phyloP scores from a whole-genome alignment of 2,113 vertebrate genomes.

The Oceanites oceanicus region DNA sequence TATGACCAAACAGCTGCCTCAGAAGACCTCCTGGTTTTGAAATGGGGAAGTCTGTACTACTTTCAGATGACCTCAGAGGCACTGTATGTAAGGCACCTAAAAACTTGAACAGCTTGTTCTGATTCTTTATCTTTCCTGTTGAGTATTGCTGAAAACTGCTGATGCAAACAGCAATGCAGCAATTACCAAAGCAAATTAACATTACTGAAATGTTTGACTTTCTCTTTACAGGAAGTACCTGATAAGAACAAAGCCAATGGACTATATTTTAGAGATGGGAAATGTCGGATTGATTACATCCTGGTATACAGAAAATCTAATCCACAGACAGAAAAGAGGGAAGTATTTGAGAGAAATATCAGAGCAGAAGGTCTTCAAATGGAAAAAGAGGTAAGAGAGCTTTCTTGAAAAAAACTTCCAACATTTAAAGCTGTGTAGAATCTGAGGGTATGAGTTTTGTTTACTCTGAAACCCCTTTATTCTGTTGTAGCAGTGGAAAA shows the following conservation, averaged over 20 bases:
- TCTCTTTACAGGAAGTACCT: slow-evolving; percentile 72
- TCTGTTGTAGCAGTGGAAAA: background rate
- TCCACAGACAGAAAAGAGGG: slow-evolving; percentile 86
- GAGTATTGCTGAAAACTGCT: background rate
- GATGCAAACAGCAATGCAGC: background rate
- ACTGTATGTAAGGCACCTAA: background rate
- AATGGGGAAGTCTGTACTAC: background rate
- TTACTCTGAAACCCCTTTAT: background rate
- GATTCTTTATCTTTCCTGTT: background rate
- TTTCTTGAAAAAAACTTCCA: background rate
- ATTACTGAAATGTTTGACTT: background rate
- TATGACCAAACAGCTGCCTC: background rate
- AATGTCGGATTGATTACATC: slow-evolving; percentile 90
- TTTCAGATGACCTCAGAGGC: background rate
- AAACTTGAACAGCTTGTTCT: background rate
- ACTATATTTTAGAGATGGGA: slow-evolving; percentile 89
- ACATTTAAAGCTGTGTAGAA: background rate
- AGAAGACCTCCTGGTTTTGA: background rate
- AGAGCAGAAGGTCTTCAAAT: slow-evolving; percentile 91
- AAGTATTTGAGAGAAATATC: slow-evolving; percentile 92
- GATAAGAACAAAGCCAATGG: slow-evolving; percentile 81
- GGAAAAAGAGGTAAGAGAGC: slow-evolving; percentile 87
- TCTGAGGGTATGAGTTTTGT: background rate
- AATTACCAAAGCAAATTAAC: background rate
- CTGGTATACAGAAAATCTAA: slow-evolving; percentile 92